These are phyloP conservation scores for Paradisaea rubra DNA, from an alignment of 2,113 vertebrate species.

Conservation along the genomic window DNA sequence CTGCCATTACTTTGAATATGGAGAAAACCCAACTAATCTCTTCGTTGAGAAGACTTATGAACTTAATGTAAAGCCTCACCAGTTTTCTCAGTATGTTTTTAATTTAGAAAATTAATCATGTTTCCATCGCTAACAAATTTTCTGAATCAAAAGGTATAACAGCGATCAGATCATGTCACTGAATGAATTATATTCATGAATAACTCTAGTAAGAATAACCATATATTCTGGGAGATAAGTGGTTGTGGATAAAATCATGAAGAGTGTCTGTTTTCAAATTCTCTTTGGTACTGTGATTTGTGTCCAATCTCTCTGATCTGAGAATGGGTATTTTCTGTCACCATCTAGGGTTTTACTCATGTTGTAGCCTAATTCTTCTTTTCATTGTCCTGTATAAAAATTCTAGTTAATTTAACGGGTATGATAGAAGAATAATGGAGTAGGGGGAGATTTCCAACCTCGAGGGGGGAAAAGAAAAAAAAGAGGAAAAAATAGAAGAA, in stretches of 20 bases:
- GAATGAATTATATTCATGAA: neutral
- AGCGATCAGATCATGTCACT: neutral
- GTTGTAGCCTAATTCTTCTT: neutral
- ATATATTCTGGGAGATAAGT: neutral
- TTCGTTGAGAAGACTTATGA: neutral
- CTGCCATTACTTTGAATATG: neutral
- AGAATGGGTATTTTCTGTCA: neutral
- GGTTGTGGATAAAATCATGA: neutral
- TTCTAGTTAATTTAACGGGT: neutral
- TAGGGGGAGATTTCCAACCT: neutral
- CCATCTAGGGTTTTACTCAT: neutral
- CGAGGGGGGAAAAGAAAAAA: accelerated
- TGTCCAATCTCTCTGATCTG: neutral
- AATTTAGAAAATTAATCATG: neutral
- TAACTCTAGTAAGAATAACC: neutral
- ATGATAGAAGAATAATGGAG: neutral
- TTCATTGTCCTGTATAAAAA: neutral
- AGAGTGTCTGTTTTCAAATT: neutral
- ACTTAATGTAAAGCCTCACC: neutral
- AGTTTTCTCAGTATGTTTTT: neutral
- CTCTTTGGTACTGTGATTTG: neutral
- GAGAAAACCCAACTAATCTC: neutral
- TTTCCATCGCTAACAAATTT: neutral
- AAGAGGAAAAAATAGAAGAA: neutral
- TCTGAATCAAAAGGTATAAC: neutral